Conservation (phyloP, 53 echinoderm and acorn worm species). For the Zoroaster sp. region DNA sequence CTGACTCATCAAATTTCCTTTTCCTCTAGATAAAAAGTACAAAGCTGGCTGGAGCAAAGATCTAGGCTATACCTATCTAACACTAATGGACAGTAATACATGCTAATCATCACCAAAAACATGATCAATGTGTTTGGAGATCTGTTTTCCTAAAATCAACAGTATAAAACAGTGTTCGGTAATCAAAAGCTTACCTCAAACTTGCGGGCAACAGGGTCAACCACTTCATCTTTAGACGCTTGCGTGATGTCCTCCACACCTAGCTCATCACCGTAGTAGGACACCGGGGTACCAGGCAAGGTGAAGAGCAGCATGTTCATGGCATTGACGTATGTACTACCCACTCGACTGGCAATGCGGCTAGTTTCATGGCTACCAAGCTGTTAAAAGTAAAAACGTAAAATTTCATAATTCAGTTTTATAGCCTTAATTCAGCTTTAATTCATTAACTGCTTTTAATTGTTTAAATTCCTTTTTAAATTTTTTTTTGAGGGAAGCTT, state of each 20-base stretch:
- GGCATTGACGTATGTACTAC: conserved; percentile 40
- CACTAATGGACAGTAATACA: too few relatives aligned
- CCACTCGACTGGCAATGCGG: conserved; percentile 75
- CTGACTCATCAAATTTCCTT: too few relatives aligned
- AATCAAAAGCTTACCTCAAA: not conserved
- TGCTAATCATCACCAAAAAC: too few relatives aligned
- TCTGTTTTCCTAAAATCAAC: too few relatives aligned
- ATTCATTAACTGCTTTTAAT: not conserved
- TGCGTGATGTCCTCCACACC: conserved; percentile 53
- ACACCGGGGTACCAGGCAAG: conserved; percentile 82
- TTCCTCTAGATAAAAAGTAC: too few relatives aligned
- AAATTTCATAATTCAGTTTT: not conserved
- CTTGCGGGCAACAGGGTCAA: not conserved
- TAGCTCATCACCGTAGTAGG: conserved; percentile 92
- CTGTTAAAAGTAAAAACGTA: conserved; percentile 23
- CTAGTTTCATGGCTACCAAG: conserved; percentile 62
- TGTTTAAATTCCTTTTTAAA: too few relatives aligned
- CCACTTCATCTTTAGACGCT: not conserved
- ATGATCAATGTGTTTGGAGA: too few relatives aligned
- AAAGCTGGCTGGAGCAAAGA: too few relatives aligned
- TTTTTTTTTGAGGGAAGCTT: too few relatives aligned
- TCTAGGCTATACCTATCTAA: too few relatives aligned
- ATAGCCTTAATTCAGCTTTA: too few relatives aligned
- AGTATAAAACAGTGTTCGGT: too few relatives aligned
- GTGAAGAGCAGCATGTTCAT: conserved; percentile 78